A percentile compares a stretch with the other conserved stretches of the same genome.
Evolutionary conservation across 2,797 vertebrate species (phyloP).

Genomic region (Scomberomorus guttatus): DNA sequence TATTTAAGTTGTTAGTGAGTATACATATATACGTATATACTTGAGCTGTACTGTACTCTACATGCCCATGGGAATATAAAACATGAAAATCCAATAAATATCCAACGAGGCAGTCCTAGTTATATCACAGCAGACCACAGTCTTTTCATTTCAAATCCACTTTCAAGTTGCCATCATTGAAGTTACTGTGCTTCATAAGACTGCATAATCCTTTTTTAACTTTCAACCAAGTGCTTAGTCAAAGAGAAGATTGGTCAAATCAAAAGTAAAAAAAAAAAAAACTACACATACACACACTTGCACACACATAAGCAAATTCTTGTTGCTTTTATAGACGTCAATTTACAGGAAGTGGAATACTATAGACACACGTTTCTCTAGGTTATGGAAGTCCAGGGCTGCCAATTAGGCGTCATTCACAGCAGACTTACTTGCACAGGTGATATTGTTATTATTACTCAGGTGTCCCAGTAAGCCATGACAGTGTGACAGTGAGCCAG

Average conservation of each 20-base stretch:
- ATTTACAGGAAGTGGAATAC: neutral
- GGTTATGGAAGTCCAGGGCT: no score
- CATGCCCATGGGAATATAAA: neutral
- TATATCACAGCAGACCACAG: conserved; percentile 5
- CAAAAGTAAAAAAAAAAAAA: neutral
- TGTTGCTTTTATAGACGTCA: neutral
- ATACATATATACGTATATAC: neutral
- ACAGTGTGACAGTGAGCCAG: no score
- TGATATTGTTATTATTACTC: no score
- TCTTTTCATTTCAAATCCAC: conserved; percentile 26
- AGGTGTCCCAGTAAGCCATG: no score
- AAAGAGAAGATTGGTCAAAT: neutral
- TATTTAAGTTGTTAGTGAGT: neutral
- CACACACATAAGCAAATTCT: neutral
- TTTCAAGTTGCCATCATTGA: conserved; percentile 16
- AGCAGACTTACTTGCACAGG: no score
- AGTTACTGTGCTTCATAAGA: conserved; percentile 7
- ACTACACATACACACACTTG: neutral
- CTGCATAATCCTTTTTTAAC: neutral
- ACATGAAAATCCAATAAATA: neutral
- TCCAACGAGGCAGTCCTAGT: neutral
- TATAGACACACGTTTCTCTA: no score
- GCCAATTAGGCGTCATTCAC: no score
- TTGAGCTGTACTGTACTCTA: neutral
- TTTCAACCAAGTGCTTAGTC: conserved; percentile 1